Evolutionary conservation across 2,113 vertebrate genomes (phyloP).

Genomic region (Indicator maculatus): DNA sequence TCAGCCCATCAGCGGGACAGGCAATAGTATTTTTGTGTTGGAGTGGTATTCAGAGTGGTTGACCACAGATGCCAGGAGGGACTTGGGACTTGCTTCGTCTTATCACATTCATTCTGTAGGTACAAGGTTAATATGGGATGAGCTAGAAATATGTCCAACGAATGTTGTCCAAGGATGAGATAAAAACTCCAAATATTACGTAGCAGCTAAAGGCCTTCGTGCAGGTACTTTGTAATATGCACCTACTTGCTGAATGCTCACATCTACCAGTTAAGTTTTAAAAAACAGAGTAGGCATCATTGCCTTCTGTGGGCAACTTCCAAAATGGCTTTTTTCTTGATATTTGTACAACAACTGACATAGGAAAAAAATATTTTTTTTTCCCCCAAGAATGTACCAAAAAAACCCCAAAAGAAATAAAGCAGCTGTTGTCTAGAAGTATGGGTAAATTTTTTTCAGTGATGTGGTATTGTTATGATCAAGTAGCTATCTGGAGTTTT

Average conservation of each 20-base stretch:
- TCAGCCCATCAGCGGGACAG: rapidly evolving
- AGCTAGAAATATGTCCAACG: not conserved
- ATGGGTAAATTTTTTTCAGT: not conserved
- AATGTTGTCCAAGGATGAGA: not conserved
- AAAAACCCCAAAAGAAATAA: not conserved
- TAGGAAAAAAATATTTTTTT: too few species aligned
- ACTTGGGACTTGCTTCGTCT: not conserved
- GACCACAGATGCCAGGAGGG: not conserved
- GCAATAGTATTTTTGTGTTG: not conserved
- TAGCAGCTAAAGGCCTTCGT: not conserved
- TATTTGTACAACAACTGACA: not conserved
- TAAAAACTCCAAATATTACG: not conserved
- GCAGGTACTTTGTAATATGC: not conserved
- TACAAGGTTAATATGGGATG: not conserved
- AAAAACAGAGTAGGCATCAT: not conserved
- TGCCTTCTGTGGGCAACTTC: not conserved
- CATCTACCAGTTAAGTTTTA: not conserved
- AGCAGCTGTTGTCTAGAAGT: not conserved
- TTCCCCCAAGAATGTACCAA: too few species aligned
- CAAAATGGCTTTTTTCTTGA: not conserved
- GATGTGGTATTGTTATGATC: not conserved
- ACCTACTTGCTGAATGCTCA: not conserved
- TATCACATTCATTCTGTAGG: not conserved
- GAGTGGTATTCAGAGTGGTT: not conserved
- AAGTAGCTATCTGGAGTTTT: not conserved